Evolutionary conservation across 2,888 invertebrate genomes (phyloP), one percentile per base, ranked within the genome.

Genomic region (Osmoderma eremita): DNA sequence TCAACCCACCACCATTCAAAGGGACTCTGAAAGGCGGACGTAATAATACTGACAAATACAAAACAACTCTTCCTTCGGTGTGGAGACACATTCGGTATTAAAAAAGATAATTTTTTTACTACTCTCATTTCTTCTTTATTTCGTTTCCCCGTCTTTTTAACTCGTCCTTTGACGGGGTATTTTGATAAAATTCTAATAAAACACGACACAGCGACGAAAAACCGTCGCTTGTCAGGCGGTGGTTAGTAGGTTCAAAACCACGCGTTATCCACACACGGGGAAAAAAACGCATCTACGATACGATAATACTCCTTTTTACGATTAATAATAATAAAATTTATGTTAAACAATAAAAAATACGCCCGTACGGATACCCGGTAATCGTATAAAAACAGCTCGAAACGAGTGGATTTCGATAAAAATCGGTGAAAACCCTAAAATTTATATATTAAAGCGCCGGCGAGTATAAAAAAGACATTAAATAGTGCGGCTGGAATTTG

Each of bases 381-480:
- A 62, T 39, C 36, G 51, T 41, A 30, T 64, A 64, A 62, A 63
- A 63, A n/a, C n/a, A n/a, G n/a, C n/a, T n/a, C n/a, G n/a, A n/a
- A n/a, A n/a, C n/a, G 30, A 30, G 30, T 8, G 8, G 30, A 30
- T 30, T 30, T 30, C 71, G 71, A 71, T 71, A 71, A 71, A 70
- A 71, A 71, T 71, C 71, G 49, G 65, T 42, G 65, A 68, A 70
- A 68, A 68, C 67, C 69, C 51, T 65, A 67, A 65, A 71, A 71
- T 69, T 30, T 69, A 71, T 71, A 68, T 71, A 71, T 61, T 30
- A 45, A 56, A 48, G 54, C 45, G 17, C 58, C 24, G 58, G 45
- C 30, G 69, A 69, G 67, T 71, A 72, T 72, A 72, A 72, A 72
- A 72, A 72, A 69, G 72, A 72, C 72, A 71, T 72, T n/a, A 72